Conservation (phyloP, 1,140 invertebrate species). For the Platyscapa corneri region DNA sequence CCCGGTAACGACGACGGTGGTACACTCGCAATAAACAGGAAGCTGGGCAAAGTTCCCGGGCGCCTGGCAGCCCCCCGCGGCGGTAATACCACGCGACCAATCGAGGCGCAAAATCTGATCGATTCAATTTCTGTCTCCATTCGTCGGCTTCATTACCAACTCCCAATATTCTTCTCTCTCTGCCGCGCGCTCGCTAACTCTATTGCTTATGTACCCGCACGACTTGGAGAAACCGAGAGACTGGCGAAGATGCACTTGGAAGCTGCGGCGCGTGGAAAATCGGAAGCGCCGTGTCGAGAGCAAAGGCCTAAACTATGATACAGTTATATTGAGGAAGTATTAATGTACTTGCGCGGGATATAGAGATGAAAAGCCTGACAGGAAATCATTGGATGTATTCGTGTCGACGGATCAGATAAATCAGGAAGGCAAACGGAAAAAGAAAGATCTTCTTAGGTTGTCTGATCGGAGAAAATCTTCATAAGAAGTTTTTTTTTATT, state of each 20-base stretch:
- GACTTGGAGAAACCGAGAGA: neutral
- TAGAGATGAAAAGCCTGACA: constrained; percentile 18
- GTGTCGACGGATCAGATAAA: constrained; percentile 17
- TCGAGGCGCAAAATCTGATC: constrained; percentile 67
- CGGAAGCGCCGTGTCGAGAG: neutral
- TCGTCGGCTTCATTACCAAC: constrained; percentile 65
- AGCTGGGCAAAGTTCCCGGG: constrained; percentile 12
- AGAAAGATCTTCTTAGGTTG: neutral
- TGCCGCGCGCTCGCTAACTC: no score
- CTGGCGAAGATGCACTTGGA: neutral
- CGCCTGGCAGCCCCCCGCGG: neutral
- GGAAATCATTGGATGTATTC: constrained; percentile 19
- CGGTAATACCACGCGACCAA: constrained; percentile 53
- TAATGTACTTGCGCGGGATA: neutral
- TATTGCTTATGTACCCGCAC: neutral
- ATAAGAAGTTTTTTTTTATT: neutral
- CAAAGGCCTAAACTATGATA: constrained; percentile 22
- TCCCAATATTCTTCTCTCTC: no score
- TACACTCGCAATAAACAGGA: constrained; percentile 20
- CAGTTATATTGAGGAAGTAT: neutral
- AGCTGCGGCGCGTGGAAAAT: no score
- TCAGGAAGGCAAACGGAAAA: constrained; percentile 15
- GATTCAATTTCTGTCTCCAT: constrained; percentile 69
- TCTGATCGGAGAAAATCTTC: neutral
- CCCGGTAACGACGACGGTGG: neutral